phyloP scores from a whole-genome alignment of 1,140 invertebrate species.

The Chionoecetes opilio region DNA sequence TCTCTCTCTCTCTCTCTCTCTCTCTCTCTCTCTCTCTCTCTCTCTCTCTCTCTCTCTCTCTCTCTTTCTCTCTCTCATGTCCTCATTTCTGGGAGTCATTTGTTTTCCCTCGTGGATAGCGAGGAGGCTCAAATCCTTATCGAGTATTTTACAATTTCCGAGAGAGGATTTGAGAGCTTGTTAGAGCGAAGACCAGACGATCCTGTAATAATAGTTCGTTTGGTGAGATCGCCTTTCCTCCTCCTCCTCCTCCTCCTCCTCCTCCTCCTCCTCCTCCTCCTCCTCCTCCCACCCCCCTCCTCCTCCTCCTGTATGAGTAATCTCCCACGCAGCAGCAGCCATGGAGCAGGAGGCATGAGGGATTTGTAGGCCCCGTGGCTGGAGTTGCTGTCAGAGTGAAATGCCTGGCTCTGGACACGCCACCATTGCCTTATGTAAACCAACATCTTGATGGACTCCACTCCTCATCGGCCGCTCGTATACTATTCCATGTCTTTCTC shows the following conservation, averaged over 20 bases:
- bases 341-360: neutral
- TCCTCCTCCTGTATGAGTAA: neutral
- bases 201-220: neutral
- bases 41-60: neutral
- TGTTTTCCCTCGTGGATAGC: neutral
- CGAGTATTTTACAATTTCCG: neutral
- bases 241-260: neutral
- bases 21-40: neutral
- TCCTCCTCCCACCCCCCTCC: neutral
- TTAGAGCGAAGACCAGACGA: neutral
- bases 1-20: conserved; percentile 8
- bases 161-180: neutral
- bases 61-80: neutral
- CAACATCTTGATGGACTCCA: conserved; percentile 13
- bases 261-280: neutral
- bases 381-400: neutral
- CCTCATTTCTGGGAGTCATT: neutral
- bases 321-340: neutral
- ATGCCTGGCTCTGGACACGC: neutral
- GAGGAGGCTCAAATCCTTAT: neutral
- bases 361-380: neutral
- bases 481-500: neutral
- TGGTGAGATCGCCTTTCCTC: neutral
- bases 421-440: neutral
- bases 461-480: neutral